Evolutionary conservation across 2,888 invertebrate genomes (phyloP).

Genomic region (Nephrotoma guestfalica): DNA sequence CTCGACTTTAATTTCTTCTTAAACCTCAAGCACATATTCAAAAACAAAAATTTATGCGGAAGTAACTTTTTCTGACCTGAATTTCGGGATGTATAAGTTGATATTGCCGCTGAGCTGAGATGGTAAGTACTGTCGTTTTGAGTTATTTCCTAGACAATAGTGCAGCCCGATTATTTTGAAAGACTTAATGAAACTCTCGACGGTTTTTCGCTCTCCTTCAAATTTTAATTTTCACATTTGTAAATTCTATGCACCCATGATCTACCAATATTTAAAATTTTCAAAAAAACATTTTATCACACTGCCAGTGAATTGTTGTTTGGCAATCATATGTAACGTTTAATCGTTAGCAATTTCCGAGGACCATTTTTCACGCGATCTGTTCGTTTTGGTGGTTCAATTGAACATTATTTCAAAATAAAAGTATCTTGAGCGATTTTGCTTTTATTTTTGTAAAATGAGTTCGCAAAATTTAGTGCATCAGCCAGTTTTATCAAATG

Average conservation of each 20-base stretch:
- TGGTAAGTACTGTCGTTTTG: no score
- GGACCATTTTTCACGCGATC: no score
- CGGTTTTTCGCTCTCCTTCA: neutral
- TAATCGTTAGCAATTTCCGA: neutral
- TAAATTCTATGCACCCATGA: neutral
- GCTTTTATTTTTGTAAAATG: no score
- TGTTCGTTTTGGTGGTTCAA: no score
- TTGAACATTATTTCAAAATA: no score
- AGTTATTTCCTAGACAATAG: neutral
- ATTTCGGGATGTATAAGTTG: neutral
- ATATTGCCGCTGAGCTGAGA: neutral
- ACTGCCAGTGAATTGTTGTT: neutral
- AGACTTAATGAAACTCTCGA: neutral
- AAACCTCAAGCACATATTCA: neutral
- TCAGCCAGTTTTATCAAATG: no score
- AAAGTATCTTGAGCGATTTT: no score
- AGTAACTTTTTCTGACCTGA: neutral
- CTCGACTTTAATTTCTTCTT: neutral
- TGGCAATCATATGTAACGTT: neutral
- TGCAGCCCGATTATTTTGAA: neutral
- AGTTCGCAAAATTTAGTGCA: no score
- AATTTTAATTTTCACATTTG: no score
- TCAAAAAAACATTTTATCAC: neutral
- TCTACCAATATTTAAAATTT: neutral
- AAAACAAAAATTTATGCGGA: neutral